Conservation (phyloP, 2,797 vertebrate genomes). For the Spea hammondii region DNA sequence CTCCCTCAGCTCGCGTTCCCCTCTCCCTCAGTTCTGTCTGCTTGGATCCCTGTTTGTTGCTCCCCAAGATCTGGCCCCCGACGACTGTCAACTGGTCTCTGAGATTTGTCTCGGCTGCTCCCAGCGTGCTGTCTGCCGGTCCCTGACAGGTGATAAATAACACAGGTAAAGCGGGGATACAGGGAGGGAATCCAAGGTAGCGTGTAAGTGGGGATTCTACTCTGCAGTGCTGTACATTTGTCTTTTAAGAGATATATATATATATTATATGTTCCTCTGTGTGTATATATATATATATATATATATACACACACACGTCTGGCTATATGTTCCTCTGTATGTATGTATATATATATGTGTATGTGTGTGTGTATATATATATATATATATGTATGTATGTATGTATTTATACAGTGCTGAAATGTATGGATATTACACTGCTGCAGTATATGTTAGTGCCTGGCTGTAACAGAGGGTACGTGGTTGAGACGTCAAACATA, state of each 20-base stretch:
- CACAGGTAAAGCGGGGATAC: conserved; percentile 10
- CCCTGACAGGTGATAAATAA: not conserved
- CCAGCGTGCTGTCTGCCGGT: conserved; percentile 3
- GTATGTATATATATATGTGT: not conserved
- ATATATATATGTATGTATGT: not conserved
- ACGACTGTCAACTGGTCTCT: not conserved
- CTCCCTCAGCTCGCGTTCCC: not conserved
- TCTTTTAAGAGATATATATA: too few relatives aligned
- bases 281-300: too few relatives aligned
- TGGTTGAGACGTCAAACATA: too few relatives aligned
- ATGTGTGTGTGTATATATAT: too few relatives aligned
- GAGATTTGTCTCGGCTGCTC: not conserved
- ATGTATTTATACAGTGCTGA: too few relatives aligned
- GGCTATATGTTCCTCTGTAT: not conserved
- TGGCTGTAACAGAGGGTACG: too few relatives aligned
- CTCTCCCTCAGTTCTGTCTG: conserved; percentile 13
- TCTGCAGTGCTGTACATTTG: too few relatives aligned
- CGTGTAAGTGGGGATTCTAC: too few relatives aligned
- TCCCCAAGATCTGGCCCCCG: not conserved
- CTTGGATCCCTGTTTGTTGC: conserved; percentile 27
- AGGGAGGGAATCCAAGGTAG: not conserved
- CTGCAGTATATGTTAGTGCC: too few relatives aligned
- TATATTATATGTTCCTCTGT: too few relatives aligned
- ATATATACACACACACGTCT: too few relatives aligned
- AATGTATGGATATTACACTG: too few relatives aligned